Evolutionary conservation across 1,140 invertebrate genomes (phyloP).

Genomic region (Probaryconus sp.): DNA sequence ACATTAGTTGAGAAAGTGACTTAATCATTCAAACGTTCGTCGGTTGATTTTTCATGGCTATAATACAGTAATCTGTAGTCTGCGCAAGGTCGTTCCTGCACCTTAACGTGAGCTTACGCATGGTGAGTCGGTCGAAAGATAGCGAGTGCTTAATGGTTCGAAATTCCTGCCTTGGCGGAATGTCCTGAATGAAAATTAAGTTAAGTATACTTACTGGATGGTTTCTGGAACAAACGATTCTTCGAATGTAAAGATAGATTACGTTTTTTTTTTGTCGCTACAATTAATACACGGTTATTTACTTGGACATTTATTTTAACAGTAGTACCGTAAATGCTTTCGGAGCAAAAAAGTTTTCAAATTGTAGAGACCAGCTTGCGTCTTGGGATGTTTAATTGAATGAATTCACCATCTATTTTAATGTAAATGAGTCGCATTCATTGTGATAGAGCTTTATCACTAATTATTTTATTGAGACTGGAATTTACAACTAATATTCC

Average conservation of each 20-base stretch:
- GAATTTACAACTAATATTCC: too few relatives aligned
- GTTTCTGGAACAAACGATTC: constrained; percentile 44
- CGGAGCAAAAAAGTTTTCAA: too few relatives aligned
- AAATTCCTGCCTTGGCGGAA: constrained; percentile 73
- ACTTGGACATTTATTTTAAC: too few relatives aligned
- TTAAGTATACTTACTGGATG: constrained; percentile 65
- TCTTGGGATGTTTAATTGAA: too few relatives aligned
- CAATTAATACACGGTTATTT: neutral
- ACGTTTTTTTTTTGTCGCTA: neutral
- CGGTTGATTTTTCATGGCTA: constrained; percentile 35
- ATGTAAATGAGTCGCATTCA: too few relatives aligned
- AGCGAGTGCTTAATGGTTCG: constrained; percentile 75
- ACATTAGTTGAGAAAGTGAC: constrained; percentile 12
- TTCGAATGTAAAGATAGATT: constrained; percentile 36
- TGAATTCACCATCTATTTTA: too few relatives aligned
- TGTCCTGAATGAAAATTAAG: constrained; percentile 76
- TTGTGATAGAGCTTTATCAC: too few relatives aligned
- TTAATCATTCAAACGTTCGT: constrained; percentile 35
- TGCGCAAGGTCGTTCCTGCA: constrained; percentile 8
- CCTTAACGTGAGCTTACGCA: constrained; percentile 64
- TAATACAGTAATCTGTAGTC: constrained; percentile 58
- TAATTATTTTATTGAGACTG: too few relatives aligned
- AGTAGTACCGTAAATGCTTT: too few relatives aligned
- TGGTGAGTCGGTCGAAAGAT: constrained; percentile 70
- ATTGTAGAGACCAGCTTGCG: too few relatives aligned